Evolutionary conservation across 2,888 invertebrate genomes (phyloP).

Genomic region (Agrotis exclamationis): DNA sequence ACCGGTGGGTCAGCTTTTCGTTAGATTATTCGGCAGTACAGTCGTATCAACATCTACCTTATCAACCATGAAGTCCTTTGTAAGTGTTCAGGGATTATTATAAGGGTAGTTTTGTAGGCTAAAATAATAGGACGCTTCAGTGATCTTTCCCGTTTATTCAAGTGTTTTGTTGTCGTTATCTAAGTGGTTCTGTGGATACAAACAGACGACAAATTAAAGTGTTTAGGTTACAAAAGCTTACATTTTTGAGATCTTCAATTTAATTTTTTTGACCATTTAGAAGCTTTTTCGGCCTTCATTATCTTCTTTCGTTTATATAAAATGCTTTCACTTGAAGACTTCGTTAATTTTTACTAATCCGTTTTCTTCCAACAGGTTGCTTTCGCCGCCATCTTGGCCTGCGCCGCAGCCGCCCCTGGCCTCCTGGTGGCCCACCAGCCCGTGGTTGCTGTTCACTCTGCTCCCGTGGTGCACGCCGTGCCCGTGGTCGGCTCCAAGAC

Average conservation of each 20-base stretch:
- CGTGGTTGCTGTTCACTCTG: conserved; percentile 78
- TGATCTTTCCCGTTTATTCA: background rate
- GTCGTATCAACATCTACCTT: conserved; percentile 67
- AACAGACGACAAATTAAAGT: no score
- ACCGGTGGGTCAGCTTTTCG: conserved; percentile 63
- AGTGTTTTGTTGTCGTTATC: conserved; percentile 1
- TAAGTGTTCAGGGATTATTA: conserved; percentile 72
- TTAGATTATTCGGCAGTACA: conserved; percentile 82
- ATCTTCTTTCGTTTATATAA: no score
- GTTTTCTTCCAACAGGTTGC: conserved; percentile 79
- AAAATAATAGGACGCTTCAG: background rate
- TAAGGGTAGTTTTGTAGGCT: background rate
- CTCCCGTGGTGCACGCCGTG: conserved; percentile 80
- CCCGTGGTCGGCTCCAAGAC: conserved; percentile 84
- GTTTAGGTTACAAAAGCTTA: background rate
- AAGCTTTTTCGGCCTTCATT: no score
- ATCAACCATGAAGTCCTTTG: conserved; percentile 84
- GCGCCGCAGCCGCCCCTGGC: conserved; percentile 87
- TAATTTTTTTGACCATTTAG: background rate
- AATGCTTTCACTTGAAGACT: no score
- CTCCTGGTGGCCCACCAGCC: conserved; percentile 81
- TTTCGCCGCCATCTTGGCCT: conserved; percentile 88
- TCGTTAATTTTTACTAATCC: background rate
- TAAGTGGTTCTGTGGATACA: background rate
- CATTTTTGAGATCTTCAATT: background rate